Evolutionary conservation across 2,797 vertebrate species (phyloP).

Genomic region (Dallia pectoralis): DNA sequence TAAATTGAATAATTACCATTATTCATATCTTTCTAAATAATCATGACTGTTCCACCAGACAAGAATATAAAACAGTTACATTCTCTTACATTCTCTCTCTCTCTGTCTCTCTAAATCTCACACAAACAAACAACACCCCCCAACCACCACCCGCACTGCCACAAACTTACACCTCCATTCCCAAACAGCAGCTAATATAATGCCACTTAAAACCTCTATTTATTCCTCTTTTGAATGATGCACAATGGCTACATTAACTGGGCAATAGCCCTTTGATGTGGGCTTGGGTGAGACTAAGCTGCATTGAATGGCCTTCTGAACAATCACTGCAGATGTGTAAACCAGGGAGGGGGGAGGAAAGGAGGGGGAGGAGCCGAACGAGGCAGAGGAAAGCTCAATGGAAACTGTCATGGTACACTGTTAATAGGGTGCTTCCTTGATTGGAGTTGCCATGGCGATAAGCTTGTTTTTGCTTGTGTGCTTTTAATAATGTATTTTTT

Average conservation of each 20-base stretch:
- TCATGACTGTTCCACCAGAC: too few species aligned
- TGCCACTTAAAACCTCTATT: slow-evolving; percentile 22
- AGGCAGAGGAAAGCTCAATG: slow-evolving; percentile 2
- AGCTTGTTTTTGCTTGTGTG: slow-evolving; percentile 32
- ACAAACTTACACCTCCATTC: neutral
- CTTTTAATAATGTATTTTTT: slow-evolving; percentile 26
- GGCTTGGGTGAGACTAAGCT: slow-evolving; percentile 33
- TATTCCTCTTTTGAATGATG: slow-evolving; percentile 50
- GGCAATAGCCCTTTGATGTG: slow-evolving; percentile 57
- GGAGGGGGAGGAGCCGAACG: neutral
- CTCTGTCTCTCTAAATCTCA: slow-evolving; percentile 13
- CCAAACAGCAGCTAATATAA: neutral
- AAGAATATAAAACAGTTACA: neutral
- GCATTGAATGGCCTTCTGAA: slow-evolving; percentile 47
- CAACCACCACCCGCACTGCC: too few species aligned
- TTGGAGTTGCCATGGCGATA: slow-evolving; percentile 73
- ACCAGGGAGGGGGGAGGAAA: slow-evolving; percentile 1
- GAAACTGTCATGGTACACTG: slow-evolving; percentile 64
- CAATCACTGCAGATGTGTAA: slow-evolving; percentile 23
- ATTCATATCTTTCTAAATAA: too few species aligned
- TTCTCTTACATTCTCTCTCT: slow-evolving; percentile 28
- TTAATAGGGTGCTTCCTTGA: slow-evolving; percentile 64
- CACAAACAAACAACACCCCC: neutral
- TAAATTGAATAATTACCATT: neutral
- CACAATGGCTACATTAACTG: slow-evolving; percentile 56